Evolutionary conservation across 2,888 invertebrate genomes (phyloP).

Genomic region (Pseudanteris insignis): DNA sequence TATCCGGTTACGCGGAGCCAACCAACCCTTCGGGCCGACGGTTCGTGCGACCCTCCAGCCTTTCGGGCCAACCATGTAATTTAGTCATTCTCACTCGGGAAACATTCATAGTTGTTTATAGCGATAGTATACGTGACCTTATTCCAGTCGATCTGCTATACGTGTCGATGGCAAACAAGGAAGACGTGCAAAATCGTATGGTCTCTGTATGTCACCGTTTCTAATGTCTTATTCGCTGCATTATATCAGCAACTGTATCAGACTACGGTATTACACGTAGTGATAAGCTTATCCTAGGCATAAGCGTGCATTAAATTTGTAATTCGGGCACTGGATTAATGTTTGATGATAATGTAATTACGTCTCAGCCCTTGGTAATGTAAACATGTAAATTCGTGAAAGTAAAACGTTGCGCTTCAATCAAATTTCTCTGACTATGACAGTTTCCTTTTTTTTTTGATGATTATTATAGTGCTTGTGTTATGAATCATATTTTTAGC

Average conservation of each 20-base stretch:
- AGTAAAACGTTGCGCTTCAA: too few species aligned
- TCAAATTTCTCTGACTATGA: too few species aligned
- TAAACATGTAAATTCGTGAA: constrained; percentile 5
- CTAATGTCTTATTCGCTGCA: constrained; percentile 38
- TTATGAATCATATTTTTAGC: too few species aligned
- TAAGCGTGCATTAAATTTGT: constrained; percentile 22
- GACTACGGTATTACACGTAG: constrained; percentile 19
- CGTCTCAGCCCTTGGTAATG: background rate
- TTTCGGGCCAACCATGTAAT: constrained; percentile 32
- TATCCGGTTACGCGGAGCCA: constrained; percentile 18
- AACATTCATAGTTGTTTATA: constrained; percentile 43
- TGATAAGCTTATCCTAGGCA: constrained; percentile 16
- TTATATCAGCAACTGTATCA: constrained; percentile 26
- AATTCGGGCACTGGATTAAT: constrained; percentile 18
- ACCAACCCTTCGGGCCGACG: constrained; percentile 13
- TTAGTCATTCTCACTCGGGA: constrained; percentile 43
- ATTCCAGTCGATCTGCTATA: constrained; percentile 41
- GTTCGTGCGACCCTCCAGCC: constrained; percentile 33
- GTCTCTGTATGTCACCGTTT: constrained; percentile 36
- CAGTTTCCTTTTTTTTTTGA: too few species aligned
- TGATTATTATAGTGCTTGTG: too few species aligned
- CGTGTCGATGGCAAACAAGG: constrained; percentile 44
- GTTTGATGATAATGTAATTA: constrained; percentile 29
- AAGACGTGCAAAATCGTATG: constrained; percentile 45
- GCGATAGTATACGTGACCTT: constrained; percentile 46